phyloP scores from a whole-genome alignment of 2,113 vertebrate genomes.

The Coptodon rendalli region DNA sequence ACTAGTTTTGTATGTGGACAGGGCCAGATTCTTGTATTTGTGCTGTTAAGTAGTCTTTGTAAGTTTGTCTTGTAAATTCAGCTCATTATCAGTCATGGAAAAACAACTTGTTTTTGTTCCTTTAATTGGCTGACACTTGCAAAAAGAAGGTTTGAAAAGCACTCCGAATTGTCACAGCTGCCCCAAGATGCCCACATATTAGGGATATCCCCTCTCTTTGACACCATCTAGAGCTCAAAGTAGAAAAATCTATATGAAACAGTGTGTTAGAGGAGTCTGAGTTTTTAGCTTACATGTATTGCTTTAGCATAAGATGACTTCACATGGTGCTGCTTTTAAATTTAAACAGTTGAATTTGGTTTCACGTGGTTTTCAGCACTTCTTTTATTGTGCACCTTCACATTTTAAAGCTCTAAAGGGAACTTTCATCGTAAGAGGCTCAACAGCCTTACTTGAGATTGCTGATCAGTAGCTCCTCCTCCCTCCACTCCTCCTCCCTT shows the following conservation, averaged over 20 bases:
- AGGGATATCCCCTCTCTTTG: not conserved
- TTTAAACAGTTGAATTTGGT: not conserved
- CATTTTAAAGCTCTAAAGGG: not conserved
- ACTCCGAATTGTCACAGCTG: not conserved
- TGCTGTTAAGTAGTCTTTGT: not conserved
- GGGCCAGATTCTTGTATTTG: not conserved
- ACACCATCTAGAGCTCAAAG: not conserved
- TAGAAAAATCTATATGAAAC: not conserved
- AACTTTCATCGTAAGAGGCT: not conserved
- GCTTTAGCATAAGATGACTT: not conserved
- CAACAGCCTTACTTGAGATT: slow-evolving; percentile 80
- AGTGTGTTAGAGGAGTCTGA: not conserved
- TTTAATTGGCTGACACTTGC: not conserved
- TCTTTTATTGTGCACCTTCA: not conserved
- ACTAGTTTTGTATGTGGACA: not conserved
- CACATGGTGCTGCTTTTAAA: not conserved
- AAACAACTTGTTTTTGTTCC: not conserved
- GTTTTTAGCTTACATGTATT: not conserved
- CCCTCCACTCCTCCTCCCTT: slow-evolving; percentile 67
- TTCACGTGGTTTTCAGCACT: not conserved
- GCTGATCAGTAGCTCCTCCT: slow-evolving; percentile 68
- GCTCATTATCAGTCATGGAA: not conserved
- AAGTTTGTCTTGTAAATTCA: not conserved
- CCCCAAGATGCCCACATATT: not conserved
- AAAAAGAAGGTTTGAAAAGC: not conserved